Evolutionary conservation across 2,113 vertebrate genomes (phyloP).

Genomic region (Microtus ochrogaster): DNA sequence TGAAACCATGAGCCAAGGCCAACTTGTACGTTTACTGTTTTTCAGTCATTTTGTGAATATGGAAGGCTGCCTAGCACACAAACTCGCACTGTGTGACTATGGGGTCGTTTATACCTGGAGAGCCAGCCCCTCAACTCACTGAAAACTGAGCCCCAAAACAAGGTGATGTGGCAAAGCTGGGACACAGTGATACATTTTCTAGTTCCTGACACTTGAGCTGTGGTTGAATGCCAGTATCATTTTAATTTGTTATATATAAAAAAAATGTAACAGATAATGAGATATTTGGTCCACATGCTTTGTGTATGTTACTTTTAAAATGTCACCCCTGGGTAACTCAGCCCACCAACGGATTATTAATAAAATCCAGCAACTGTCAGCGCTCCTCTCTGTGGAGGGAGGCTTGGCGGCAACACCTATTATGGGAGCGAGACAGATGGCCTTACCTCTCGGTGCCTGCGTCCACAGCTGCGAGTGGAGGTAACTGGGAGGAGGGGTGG

Average conservation of each 20-base stretch:
- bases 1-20: not conserved
- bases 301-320: conserved; percentile 75
- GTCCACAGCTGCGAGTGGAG: conserved; percentile 84
- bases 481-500: conserved; percentile 84
- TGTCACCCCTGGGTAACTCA: conserved; percentile 76
- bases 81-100: not conserved
- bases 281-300: conserved; percentile 56
- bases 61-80: not conserved
- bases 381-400: conserved; percentile 46
- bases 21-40: not conserved
- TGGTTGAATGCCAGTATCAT: not conserved
- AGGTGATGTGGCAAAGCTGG: not conserved
- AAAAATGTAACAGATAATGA: conserved; percentile 69
- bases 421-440: conserved; percentile 66
- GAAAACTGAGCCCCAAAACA: not conserved
- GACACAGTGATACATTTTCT: not conserved
- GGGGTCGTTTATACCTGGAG: not conserved
- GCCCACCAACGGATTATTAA: conserved; percentile 76
- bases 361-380: conserved; percentile 73
- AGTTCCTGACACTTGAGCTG: not conserved
- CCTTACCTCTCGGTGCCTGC: conserved; percentile 88
- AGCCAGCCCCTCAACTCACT: not conserved
- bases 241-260: not conserved
- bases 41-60: not conserved
- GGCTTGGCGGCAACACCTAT: conserved; percentile 73